These are phyloP conservation scores for Xylocampa areola DNA, from an alignment of 2,888 invertebrate genomes.

Conservation along the genomic window DNA sequence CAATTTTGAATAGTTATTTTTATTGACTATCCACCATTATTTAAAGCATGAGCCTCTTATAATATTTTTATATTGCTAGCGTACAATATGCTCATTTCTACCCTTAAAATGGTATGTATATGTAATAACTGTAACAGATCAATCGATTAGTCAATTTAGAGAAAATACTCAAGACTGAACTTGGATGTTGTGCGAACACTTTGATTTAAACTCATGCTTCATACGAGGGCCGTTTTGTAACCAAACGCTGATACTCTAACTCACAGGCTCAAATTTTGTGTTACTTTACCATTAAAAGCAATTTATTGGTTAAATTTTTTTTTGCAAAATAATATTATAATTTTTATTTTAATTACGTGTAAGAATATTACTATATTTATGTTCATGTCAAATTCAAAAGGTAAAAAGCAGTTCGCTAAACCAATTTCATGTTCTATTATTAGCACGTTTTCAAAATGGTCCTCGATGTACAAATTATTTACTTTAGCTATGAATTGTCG, in stretches of 20 bases:
- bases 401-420: too few relatives aligned
- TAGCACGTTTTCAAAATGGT: constrained; percentile 20
- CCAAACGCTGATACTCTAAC: neutral
- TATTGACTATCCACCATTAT: neutral
- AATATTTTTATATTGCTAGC: constrained; percentile 1
- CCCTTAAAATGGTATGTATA: constrained; percentile 29
- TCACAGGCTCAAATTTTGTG: too few relatives aligned
- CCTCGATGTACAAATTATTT: constrained; percentile 30
- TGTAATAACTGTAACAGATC: constrained; percentile 66
- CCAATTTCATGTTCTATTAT: neutral
- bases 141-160: constrained; percentile 85
- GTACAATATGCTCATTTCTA: constrained; percentile 18
- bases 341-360: too few relatives aligned
- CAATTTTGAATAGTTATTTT: constrained; percentile 4
- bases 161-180: constrained; percentile 85
- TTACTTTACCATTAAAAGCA: too few relatives aligned
- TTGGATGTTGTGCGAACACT: constrained; percentile 71
- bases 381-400: too few relatives aligned
- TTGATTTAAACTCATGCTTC: constrained; percentile 44
- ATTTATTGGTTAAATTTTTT: too few relatives aligned
- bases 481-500: constrained; percentile 32
- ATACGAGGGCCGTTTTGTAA: constrained; percentile 25
- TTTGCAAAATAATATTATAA: too few relatives aligned
- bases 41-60: constrained; percentile 22
- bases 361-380: too few relatives aligned